Percentiles rank a stretch among this genome's conserved stretches.
These are phyloP conservation scores for Liodrosophila aerea DNA, from an alignment of 2,888 invertebrate species.

Conservation along the genomic window DNA sequence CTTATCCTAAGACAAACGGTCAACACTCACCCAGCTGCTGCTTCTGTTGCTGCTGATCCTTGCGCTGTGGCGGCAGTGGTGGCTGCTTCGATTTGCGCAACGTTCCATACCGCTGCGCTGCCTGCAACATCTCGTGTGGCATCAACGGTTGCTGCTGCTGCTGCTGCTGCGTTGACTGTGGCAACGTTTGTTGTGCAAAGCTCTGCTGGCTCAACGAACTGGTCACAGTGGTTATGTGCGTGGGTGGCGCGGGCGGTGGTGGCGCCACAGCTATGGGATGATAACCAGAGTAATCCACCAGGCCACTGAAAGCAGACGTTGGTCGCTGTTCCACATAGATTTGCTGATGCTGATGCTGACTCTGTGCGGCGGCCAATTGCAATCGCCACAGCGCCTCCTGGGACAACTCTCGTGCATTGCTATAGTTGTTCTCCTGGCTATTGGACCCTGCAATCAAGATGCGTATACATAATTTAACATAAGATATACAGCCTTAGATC, in stretches of 20 bases:
- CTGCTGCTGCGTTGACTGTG: conserved; percentile 16
- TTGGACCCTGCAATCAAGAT: conserved; percentile 66
- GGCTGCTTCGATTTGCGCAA: conserved; percentile 75
- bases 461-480: conserved; percentile 14
- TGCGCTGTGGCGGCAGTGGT: conserved; percentile 69
- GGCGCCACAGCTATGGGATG: conserved; percentile 50
- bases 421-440: conserved; percentile 77
- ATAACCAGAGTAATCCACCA: conserved; percentile 78
- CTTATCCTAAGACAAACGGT: conserved; percentile 48
- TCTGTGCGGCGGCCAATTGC: conserved; percentile 70
- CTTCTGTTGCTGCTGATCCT: conserved; percentile 68
- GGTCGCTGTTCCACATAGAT: conserved; percentile 78
- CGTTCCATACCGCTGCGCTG: conserved; percentile 77
- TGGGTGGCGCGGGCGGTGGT: conserved; percentile 54
- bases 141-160: conserved; percentile 43
- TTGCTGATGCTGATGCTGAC: conserved; percentile 68
- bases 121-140: conserved; percentile 67
- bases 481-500: not conserved
- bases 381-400: conserved; percentile 79
- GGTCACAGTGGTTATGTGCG: conserved; percentile 74
- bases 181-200: conserved; percentile 55
- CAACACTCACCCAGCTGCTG: conserved; percentile 74
- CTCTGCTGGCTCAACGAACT: conserved; percentile 75
- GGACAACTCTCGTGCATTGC: conserved; percentile 73
- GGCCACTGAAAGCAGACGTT: conserved; percentile 74